Percentiles rank a stretch among this genome's conserved stretches.
These are phyloP conservation scores for Calliphora vicina DNA, from an alignment of 1,140 invertebrate species.

Conservation along the genomic window DNA sequence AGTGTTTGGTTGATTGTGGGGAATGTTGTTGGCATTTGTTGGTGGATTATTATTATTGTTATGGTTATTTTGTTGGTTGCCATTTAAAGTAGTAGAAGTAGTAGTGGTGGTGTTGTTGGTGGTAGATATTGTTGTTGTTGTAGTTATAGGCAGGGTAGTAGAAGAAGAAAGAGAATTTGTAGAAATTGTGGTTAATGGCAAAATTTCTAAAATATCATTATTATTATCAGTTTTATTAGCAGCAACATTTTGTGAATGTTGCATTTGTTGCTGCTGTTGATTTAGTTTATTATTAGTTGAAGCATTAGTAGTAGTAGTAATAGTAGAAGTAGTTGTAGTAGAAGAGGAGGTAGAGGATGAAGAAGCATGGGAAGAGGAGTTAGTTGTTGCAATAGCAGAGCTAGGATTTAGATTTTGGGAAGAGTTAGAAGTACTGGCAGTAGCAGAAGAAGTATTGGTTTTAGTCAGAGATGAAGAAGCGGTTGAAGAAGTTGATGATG, in stretches of 20 bases:
- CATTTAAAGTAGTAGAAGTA: background rate
- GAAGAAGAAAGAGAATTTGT: conserved; percentile 37
- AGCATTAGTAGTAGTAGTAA: conserved; percentile 36
- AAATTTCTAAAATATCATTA: conserved; percentile 57
- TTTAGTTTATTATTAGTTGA: conserved; percentile 17
- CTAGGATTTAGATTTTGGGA: no score
- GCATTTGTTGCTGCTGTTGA: conserved; percentile 43
- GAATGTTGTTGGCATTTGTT: conserved; percentile 40
- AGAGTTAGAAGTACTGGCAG: background rate
- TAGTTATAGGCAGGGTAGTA: conserved; percentile 33
- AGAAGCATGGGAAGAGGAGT: conserved; percentile 20
- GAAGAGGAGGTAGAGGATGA: conserved; percentile 38
- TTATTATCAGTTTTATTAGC: conserved; percentile 24
- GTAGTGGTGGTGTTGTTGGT: conserved; percentile 9
- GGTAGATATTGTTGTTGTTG: conserved; percentile 31
- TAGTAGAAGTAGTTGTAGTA: conserved; percentile 33
- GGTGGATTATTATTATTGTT: conserved; percentile 14
- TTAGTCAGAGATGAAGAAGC: background rate
- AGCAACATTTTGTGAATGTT: conserved; percentile 40
- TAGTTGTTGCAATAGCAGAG: no score
- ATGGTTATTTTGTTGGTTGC: background rate
- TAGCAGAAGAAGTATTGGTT: background rate
- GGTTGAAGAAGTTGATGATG: background rate
- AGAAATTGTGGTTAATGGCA: conserved; percentile 44
- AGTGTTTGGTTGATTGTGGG: conserved; percentile 13